Percentiles rank a stretch among this genome's conserved stretches.
These are phyloP conservation scores for Ladona fulva DNA, from an alignment of 1,140 invertebrate species.

Conservation along the genomic window DNA sequence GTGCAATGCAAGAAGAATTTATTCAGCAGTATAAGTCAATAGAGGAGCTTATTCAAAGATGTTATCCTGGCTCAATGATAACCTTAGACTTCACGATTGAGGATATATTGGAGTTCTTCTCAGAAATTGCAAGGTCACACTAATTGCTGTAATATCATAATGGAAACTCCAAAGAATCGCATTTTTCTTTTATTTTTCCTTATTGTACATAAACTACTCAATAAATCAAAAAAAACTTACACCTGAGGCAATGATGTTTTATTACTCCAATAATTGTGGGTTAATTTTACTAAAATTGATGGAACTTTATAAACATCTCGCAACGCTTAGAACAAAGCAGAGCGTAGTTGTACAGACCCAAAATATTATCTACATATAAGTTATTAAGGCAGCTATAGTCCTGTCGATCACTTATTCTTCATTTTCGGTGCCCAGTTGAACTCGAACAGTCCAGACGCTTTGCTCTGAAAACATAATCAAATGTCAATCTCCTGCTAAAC, in stretches of 20 bases:
- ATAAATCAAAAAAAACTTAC: not conserved
- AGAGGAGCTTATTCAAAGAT: constrained; percentile 86
- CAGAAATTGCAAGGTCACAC: constrained; percentile 95
- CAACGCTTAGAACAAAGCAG: too few relatives aligned
- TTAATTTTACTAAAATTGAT: too few relatives aligned
- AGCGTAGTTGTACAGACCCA: not conserved
- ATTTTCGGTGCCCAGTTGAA: constrained; percentile 12
- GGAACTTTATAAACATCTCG: too few relatives aligned
- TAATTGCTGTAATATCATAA: constrained; percentile 31
- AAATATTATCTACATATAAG: not conserved
- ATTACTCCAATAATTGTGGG: too few relatives aligned
- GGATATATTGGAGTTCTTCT: constrained; percentile 94
- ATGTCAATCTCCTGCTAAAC: too few relatives aligned
- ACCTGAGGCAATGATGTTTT: too few relatives aligned
- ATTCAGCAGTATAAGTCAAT: constrained; percentile 93
- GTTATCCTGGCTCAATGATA: constrained; percentile 94
- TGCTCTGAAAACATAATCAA: not conserved
- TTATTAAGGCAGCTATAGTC: not conserved
- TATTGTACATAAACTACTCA: not conserved
- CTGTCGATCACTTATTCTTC: constrained; percentile 12
- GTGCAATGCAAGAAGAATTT: constrained; percentile 98
- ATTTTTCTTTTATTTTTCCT: not conserved
- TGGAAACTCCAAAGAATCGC: not conserved
- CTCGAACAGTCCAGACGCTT: not conserved
- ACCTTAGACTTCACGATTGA: constrained; percentile 92